Base-by-base conservation (phyloP, 1,140 invertebrate genomes). In the Dreissena polymorpha region DNA sequence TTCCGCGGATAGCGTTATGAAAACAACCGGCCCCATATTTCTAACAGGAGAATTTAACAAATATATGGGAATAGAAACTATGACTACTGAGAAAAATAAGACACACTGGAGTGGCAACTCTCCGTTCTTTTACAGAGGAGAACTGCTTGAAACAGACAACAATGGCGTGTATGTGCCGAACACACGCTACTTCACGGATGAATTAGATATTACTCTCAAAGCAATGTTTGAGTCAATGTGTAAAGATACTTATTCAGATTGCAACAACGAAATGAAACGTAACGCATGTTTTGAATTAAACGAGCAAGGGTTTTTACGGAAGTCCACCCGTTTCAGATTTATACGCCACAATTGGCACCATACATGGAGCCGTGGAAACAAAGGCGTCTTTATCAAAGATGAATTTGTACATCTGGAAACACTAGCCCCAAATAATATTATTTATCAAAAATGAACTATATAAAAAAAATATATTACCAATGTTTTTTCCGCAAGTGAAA, bases 301-400 rank as follows among this genome's bases (percentile, higher is more conserved):
- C 65, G 60, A 65, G 50, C 85, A 83, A 67, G 78, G 78, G 2
- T 63, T 85, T 5, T 71, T 86, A 23, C n/a, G 75, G 13, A 68
- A 74, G 63, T 76, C 70, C 25, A 57, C n/a, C 0, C n/a, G 64
- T 18, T 76, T 74, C 63, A 83, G 85, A 13, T 89, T 88, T 84
- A 74, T 88, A 13, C 76, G 63, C 10, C 89, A 90, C 79, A 86
- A 89, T 57, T 90, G 89, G 89, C 80, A 84, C 14, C 89, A 90
- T 65, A 89, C 86, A 23, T 90, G 72, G 72, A 27, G 14, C 18
- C 27, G 2, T 29, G 25, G 18, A 29, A 18, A 27, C 8, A 39
- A 39, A 39, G 39, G 39, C 39, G 3, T 39, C 39, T 39, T 39
- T 39, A 39, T 39, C 39, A 39, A 39, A 39, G 39, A 39, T 5